Base-by-base conservation (phyloP, 2,113 vertebrate genomes). In the Elaphurus davidianus region DNA sequence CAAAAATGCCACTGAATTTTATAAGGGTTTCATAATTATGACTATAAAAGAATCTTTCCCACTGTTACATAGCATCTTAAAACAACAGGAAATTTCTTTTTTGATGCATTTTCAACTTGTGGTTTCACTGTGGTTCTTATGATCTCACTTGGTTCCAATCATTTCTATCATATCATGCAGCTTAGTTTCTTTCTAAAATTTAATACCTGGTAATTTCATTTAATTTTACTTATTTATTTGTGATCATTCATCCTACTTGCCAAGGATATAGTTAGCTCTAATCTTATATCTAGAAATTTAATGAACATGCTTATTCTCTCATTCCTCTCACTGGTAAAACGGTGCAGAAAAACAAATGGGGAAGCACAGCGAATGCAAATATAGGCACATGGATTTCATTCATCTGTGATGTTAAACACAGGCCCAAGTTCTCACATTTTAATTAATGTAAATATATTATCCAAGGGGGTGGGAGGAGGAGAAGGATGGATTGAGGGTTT, bases 181-280 rank as follows among this genome's bases (percentile, higher is more conserved):
- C 59, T 94, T 62, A 40, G n/a, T 74, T 90, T 62, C 86, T 96
- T 92, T 90, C 52, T 94, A 78, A 93, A 96, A 93, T 57, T 13
- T 71, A 95, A 91, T 87, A 71, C 50, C 9, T 85, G 47, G 9
- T 43, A 6, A 28, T 93, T 86, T 94, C 55, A 33, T 79, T 94
- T 88, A 78, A 86, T 89, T 95, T 92, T 36, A 76, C 74, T 30
- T 90, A 71, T 17, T 30, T 83, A 57, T 62, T 86, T 86, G 71
- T n/a, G 59, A 95, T 93, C 45, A 54, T 16, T 90, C 62, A 71
- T 90, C 43, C 67, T 86, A 71, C 60, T 96, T 86, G 36, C 60
- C 67, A 85, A 93, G 33, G 71, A 59, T 74, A 74, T 86, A 93
- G 84, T 92, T 97, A 94, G 64, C 11, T 83, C 43, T 95, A 62